Evolutionary conservation across 2,113 vertebrate genomes (phyloP), one percentile per base, ranked within the genome.

Genomic region (Hyaena hyaena): DNA sequence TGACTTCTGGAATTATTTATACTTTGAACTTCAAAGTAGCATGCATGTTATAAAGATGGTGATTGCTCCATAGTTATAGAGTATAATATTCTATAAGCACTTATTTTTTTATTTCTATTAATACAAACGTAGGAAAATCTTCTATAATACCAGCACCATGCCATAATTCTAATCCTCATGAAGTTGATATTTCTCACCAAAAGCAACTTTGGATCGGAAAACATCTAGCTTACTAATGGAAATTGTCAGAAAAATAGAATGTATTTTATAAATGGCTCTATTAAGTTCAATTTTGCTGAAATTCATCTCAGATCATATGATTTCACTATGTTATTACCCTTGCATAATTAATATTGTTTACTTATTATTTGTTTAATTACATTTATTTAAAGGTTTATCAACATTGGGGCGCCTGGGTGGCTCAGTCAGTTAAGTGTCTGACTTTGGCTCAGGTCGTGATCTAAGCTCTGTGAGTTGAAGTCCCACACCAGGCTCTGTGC

Each of bases 1-100:
- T 81, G 66, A 10, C 39, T 97, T 82, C n/a, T 74, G 24, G 12
- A 89, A 45, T 80, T 83, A 86, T 77, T 92, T 93, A 48, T 79
- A 43, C 43, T 10, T 92, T 95, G 43, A 86, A 69, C 12, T 31
- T 89, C 23, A 90, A 53, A 48, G 24, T 65, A 48, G n/a, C 53
- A 17, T 50, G 1, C 11, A 5, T 82, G 55, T 93, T 89, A 81
- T 28, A 50, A 71, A 28, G 10, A 50, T 31, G 28, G 28, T 71
- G 8, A 1, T 65, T 5, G 21, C 84, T 71, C 6, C 33, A 26
- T 55, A 39, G 33, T 86, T 89, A 81, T 73, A 89, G 63, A 6
- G 7, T 53, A 12, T 50, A 19, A 45, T 66, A 45, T 61, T 96
- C 55, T 53, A 1, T 66, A 58, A 84, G 66, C 23, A 50, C 19